Conservation (phyloP, 1,140 invertebrate genomes). For the Maniola jurtina region DNA sequence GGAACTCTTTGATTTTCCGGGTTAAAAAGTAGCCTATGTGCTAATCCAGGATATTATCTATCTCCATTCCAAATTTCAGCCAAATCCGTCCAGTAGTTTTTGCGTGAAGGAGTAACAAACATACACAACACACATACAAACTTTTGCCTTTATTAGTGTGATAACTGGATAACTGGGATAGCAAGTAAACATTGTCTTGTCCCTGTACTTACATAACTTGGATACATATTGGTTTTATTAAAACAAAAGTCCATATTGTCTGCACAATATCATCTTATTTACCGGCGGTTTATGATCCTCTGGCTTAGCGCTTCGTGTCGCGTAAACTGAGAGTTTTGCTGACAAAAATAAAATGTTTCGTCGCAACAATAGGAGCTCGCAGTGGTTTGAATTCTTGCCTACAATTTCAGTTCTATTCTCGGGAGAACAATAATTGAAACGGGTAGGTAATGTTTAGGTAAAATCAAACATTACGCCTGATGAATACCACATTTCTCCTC, state of each 20-base stretch:
- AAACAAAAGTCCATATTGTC: slow-evolving; percentile 6
- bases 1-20: too few relatives aligned
- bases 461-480: not conserved
- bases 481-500: not conserved
- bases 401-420: slow-evolving; percentile 47
- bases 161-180: too few relatives aligned
- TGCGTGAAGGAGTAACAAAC: too few relatives aligned
- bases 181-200: not conserved
- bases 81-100: too few relatives aligned
- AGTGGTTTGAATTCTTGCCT: slow-evolving; percentile 43
- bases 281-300: slow-evolving; percentile 33
- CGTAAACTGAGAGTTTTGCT: slow-evolving; percentile 51
- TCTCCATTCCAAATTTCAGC: too few relatives aligned
- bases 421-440: slow-evolving; percentile 24
- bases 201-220: not conserved
- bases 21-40: too few relatives aligned
- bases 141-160: too few relatives aligned
- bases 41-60: too few relatives aligned
- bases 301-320: slow-evolving; percentile 52
- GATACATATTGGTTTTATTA: slow-evolving; percentile 9
- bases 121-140: too few relatives aligned
- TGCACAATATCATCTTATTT: slow-evolving; percentile 26
- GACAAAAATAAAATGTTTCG: slow-evolving; percentile 59
- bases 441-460: slow-evolving; percentile 20
- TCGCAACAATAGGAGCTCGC: slow-evolving; percentile 48